Conservation (phyloP, 2,888 invertebrate genomes). For the Leucania comma region DNA sequence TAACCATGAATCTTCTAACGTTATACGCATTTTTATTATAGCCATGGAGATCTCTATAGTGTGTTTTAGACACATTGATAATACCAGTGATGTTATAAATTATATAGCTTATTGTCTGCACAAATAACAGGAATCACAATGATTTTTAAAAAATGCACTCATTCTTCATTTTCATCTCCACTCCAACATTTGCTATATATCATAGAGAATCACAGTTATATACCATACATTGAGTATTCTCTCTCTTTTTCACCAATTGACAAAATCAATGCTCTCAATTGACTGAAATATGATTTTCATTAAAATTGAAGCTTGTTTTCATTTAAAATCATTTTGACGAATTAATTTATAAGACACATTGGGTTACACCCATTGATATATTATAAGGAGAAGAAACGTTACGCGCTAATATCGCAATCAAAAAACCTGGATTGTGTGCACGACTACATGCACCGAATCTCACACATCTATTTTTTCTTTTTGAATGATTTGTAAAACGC, state of each 20-base stretch:
- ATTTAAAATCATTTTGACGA: not conserved
- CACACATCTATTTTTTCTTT: too few species aligned
- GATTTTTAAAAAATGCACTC: not conserved
- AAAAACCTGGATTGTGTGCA: too few species aligned
- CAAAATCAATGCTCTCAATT: conserved; percentile 36
- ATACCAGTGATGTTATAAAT: conserved; percentile 69
- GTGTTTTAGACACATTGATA: conserved; percentile 43
- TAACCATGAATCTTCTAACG: not conserved
- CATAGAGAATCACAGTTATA: conserved; percentile 2
- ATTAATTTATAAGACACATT: conserved; percentile 48
- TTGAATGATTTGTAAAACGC: too few species aligned
- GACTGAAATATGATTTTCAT: conserved; percentile 18
- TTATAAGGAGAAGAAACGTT: too few species aligned
- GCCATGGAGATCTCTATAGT: not conserved
- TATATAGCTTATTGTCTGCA: conserved; percentile 53
- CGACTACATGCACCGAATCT: too few species aligned
- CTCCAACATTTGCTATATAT: not conserved
- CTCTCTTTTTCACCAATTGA: conserved; percentile 48
- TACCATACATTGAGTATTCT: conserved; percentile 5
- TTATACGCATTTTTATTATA: not conserved
- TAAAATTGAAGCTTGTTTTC: conserved; percentile 3
- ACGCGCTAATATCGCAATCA: too few species aligned
- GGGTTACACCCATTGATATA: too few species aligned
- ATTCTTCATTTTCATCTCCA: not conserved
- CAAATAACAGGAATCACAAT: conserved; percentile 32